phyloP scores from a whole-genome alignment of 2,888 invertebrate genomes.

The Nipponacmea schrenckii region DNA sequence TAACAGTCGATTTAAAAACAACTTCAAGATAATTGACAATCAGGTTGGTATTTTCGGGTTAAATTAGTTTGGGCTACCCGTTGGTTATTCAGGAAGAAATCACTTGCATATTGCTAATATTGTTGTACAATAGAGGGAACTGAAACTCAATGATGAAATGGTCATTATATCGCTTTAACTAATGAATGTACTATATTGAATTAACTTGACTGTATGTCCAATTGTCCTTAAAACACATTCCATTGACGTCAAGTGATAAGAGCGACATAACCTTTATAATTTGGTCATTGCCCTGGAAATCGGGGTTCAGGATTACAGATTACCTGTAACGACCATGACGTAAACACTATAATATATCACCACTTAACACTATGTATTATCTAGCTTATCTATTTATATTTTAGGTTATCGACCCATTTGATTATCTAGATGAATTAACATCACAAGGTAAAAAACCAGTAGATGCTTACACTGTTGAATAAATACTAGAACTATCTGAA shows the following conservation, averaged over 20 bases:
- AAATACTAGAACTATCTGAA: neutral
- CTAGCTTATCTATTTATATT: neutral
- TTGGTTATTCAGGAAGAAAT: neutral
- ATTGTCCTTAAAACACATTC: too few relatives aligned
- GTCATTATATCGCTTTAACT: neutral
- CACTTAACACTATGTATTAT: too few relatives aligned
- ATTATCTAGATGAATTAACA: constrained; percentile 11
- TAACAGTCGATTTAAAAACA: constrained; percentile 15
- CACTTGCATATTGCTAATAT: neutral
- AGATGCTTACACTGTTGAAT: constrained; percentile 18
- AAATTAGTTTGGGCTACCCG: neutral
- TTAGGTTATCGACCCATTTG: constrained; percentile 18
- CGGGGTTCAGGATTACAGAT: too few relatives aligned
- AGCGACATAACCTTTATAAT: too few relatives aligned
- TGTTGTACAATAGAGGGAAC: neutral
- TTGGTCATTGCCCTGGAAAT: too few relatives aligned
- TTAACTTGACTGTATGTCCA: neutral
- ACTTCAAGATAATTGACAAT: constrained; percentile 15
- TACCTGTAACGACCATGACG: too few relatives aligned
- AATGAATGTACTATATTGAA: neutral
- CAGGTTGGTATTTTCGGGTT: constrained; percentile 3
- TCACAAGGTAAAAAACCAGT: neutral
- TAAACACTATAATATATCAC: too few relatives aligned
- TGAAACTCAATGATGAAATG: neutral
- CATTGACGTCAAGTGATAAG: too few relatives aligned